Conservation (phyloP, 2,888 invertebrate genomes). For the Apamea monoglypha region DNA sequence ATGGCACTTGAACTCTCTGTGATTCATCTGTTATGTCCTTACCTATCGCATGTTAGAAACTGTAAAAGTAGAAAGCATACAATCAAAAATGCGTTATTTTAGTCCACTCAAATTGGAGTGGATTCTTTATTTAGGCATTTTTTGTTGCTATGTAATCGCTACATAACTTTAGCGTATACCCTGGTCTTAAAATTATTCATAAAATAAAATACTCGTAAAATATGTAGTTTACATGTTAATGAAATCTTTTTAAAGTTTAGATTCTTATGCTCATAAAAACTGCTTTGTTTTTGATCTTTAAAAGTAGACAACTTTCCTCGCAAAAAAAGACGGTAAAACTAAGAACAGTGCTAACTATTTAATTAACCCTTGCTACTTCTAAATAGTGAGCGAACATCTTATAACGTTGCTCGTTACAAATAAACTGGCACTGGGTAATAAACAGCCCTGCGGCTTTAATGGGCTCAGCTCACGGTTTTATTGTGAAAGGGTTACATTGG, state of each 20-base stretch:
- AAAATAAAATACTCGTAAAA: too few relatives aligned
- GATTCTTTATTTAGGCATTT: not conserved
- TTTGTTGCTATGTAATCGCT: not conserved
- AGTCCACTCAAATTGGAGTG: not conserved
- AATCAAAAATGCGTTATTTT: not conserved
- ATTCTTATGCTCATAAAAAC: not conserved
- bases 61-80: not conserved
- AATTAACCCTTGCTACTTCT: conserved; percentile 24
- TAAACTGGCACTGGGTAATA: conserved; percentile 34
- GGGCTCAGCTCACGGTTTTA: conserved; percentile 32
- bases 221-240: not conserved
- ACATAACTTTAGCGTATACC: not conserved
- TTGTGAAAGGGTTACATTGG: conserved; percentile 36
- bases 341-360: not conserved
- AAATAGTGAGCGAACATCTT: conserved; percentile 26
- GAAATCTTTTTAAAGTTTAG: not conserved
- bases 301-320: not conserved
- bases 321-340: not conserved
- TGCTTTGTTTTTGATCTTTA: too few relatives aligned
- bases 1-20: not conserved
- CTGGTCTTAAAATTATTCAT: too few relatives aligned
- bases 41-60: not conserved
- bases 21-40: not conserved
- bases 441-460: conserved; percentile 31
- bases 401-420: conserved; percentile 35